Conservation (phyloP, 2,888 invertebrate species). For the Acronicta leporina region DNA sequence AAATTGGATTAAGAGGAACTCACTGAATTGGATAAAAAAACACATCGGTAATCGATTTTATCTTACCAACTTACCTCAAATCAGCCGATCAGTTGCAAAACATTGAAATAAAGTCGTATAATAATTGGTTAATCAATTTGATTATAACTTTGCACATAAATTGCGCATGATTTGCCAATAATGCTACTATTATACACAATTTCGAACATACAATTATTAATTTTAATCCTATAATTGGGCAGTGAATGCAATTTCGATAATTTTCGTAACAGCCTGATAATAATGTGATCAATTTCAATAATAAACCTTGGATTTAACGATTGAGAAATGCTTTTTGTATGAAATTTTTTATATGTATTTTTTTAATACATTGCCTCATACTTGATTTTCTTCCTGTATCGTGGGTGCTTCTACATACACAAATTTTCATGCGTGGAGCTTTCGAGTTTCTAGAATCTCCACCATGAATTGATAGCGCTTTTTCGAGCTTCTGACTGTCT, state of each 20-base stretch:
- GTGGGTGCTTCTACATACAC: too few relatives aligned
- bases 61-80: constrained; percentile 4
- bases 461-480: too few relatives aligned
- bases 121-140: constrained; percentile 29
- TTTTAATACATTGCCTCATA: too few relatives aligned
- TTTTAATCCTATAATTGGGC: constrained; percentile 40
- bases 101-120: constrained; percentile 6
- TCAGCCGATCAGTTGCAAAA: constrained; percentile 7
- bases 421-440: too few relatives aligned
- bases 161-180: constrained; percentile 34
- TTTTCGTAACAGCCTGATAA: constrained; percentile 28
- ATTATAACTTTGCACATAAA: constrained; percentile 31
- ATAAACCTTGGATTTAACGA: constrained; percentile 25
- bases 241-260: constrained; percentile 32
- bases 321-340: background rate
- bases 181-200: constrained; percentile 30
- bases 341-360: too few relatives aligned
- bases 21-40: background rate
- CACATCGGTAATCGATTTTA: constrained; percentile 17
- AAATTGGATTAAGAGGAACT: background rate
- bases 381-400: too few relatives aligned
- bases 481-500: too few relatives aligned
- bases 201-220: constrained; percentile 40
- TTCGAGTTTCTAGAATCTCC: too few relatives aligned
- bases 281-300: constrained; percentile 33